A percentile compares a stretch with the other conserved stretches of the same genome.
Evolutionary conservation across 2,113 vertebrate genomes (phyloP).

Genomic region (Antigone vipio): DNA sequence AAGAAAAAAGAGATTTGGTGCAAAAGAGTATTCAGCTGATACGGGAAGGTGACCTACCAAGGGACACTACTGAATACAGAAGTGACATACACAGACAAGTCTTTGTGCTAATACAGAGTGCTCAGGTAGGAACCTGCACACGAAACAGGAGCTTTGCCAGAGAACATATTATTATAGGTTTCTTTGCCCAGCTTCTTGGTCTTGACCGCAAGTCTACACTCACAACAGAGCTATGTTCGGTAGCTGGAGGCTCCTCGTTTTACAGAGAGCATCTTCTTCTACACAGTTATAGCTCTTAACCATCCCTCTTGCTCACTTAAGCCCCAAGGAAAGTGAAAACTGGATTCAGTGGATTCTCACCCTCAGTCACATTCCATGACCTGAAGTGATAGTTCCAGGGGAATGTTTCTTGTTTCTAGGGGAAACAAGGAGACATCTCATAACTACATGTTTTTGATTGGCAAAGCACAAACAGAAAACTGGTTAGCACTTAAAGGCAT

Average conservation of each 20-base stretch:
- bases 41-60: neutral
- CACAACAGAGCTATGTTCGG: neutral
- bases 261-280: neutral
- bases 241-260: neutral
- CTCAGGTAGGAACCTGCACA: neutral
- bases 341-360: neutral
- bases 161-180: rapidly evolving
- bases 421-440: neutral
- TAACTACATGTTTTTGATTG: neutral
- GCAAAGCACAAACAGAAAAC: neutral
- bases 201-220: neutral
- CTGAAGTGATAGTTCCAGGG: neutral
- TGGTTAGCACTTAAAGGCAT: neutral
- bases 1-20: neutral
- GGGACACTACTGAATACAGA: neutral
- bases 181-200: neutral
- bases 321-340: neutral
- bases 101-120: neutral
- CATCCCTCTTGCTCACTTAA: neutral
- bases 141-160: neutral
- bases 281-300: neutral
- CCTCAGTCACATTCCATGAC: neutral
- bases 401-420: neutral
- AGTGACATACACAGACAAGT: neutral
- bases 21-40: neutral